phyloP scores from a whole-genome alignment of 2,797 vertebrate species.

The Taeniopygia guttata region DNA sequence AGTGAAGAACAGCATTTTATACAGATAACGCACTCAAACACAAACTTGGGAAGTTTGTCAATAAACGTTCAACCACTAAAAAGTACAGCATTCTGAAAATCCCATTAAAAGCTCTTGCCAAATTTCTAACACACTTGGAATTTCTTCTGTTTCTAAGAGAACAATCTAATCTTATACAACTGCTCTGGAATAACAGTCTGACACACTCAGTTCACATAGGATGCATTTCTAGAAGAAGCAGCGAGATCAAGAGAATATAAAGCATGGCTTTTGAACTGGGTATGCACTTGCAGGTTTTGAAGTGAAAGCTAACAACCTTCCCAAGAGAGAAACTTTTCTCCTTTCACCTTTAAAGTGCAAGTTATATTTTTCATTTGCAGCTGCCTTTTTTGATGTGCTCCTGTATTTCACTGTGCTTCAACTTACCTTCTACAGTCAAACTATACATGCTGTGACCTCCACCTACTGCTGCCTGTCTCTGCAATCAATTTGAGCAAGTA shows the following conservation, averaged over 20 bases:
- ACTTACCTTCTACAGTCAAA: background rate
- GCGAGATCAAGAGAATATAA: background rate
- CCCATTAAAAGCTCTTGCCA: background rate
- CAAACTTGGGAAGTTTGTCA: background rate
- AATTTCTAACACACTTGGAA: background rate
- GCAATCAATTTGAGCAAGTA: background rate
- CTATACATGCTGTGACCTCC: background rate
- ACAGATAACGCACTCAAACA: background rate
- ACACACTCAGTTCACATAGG: background rate
- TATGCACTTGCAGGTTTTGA: background rate
- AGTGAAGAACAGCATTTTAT: background rate
- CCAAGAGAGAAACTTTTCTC: background rate
- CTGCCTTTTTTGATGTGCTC: background rate
- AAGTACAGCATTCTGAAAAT: background rate
- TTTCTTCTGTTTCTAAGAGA: background rate
- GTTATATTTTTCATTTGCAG: background rate
- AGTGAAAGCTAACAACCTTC: background rate
- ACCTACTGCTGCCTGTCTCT: background rate
- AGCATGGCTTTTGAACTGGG: background rate
- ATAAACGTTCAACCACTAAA: background rate
- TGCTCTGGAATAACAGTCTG: background rate
- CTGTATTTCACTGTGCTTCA: background rate
- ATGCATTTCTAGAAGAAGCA: background rate
- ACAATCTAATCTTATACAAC: background rate
- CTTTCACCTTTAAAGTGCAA: background rate